These are phyloP conservation scores for Mirza zaza DNA, from an alignment of 2,113 vertebrate genomes.

Conservation along the genomic window DNA sequence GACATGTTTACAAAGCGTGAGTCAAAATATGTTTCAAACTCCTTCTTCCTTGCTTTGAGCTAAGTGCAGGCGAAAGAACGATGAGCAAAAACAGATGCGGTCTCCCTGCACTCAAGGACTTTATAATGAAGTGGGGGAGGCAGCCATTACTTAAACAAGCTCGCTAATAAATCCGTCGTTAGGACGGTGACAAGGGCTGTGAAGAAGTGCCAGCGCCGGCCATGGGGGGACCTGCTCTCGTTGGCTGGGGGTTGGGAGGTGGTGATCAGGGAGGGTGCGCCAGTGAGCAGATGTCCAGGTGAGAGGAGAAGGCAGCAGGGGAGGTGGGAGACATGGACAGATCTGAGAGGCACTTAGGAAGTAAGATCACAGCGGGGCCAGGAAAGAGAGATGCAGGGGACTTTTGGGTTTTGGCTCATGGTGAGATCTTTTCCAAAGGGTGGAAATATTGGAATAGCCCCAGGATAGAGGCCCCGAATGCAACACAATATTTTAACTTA, in stretches of 20 bases:
- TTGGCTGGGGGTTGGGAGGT: no score
- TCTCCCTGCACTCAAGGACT: not conserved
- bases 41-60: not conserved
- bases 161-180: not conserved
- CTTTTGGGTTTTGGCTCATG: not conserved
- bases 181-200: accelerated
- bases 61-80: not conserved
- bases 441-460: not conserved
- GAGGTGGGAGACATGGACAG: not conserved
- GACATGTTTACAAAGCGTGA: not conserved
- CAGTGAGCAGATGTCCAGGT: not conserved
- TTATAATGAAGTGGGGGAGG: not conserved
- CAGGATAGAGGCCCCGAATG: not conserved
- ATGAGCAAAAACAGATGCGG: slow-evolving; percentile 13
- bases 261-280: not conserved
- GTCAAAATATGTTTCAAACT: not conserved
- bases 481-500: slow-evolving; percentile 40
- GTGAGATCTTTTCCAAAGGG: not conserved
- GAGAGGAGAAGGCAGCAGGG: not conserved
- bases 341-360: not conserved
- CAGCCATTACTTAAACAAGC: not conserved
- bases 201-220: not conserved
- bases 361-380: accelerated
- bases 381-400: not conserved
- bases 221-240: accelerated